Percentiles rank a stretch among this genome's conserved stretches.
These are phyloP conservation scores for Cyprinodon diabolis DNA, from an alignment of 2,797 vertebrate species.

Conservation along the genomic window DNA sequence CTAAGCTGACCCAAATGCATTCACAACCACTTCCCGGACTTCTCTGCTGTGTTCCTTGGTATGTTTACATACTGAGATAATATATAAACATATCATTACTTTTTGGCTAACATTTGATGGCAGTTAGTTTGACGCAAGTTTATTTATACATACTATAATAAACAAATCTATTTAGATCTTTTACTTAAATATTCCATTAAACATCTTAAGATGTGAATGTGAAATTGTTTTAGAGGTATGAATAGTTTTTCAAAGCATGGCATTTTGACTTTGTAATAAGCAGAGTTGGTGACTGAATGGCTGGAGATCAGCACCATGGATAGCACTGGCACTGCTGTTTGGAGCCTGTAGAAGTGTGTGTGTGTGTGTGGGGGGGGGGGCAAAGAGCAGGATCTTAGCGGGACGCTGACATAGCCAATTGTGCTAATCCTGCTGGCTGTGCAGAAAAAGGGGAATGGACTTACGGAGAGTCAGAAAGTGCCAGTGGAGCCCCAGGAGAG, in stretches of 20 bases:
- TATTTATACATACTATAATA: too few species aligned
- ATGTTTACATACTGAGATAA: too few species aligned
- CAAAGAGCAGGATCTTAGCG: constrained; percentile 47
- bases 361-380: constrained; percentile 23
- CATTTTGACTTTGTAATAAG: background rate
- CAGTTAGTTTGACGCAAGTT: too few species aligned
- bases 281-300: background rate
- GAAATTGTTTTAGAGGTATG: background rate
- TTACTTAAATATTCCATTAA: background rate
- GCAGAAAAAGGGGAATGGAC: constrained; percentile 52
- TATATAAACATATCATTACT: too few species aligned
- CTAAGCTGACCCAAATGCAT: too few species aligned
- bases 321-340: constrained; percentile 39
- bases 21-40: too few species aligned
- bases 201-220: background rate
- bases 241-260: background rate
- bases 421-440: constrained; percentile 63
- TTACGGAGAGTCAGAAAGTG: constrained; percentile 40
- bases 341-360: constrained; percentile 52
- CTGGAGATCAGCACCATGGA: constrained; percentile 71
- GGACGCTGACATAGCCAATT: constrained; percentile 61
- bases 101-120: too few species aligned
- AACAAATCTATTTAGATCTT: background rate
- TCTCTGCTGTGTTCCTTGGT: too few species aligned
- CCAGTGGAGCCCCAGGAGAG: constrained; percentile 19